Evolutionary conservation across 2,888 invertebrate genomes (phyloP).

Genomic region (Plebejus anna): DNA sequence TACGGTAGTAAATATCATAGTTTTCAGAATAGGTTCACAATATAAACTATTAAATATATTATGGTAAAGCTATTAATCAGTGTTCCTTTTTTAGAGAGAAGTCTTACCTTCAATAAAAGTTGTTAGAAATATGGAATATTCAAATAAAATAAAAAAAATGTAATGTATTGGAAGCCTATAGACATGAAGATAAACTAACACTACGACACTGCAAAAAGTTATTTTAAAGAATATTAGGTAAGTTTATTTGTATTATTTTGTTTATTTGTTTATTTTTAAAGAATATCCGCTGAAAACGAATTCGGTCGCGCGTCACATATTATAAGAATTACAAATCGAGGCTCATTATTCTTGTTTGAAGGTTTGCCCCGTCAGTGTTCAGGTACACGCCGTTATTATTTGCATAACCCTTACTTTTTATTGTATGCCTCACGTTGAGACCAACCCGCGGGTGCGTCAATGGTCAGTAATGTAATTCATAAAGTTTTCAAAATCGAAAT

Average conservation of each 20-base stretch:
- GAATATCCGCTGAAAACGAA: constrained; percentile 34
- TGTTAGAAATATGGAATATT: no score
- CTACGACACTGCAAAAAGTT: background rate
- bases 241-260: no score
- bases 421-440: background rate
- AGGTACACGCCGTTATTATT: constrained; percentile 31
- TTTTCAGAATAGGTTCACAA: no score
- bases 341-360: constrained; percentile 51
- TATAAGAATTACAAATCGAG: constrained; percentile 51
- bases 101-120: no score
- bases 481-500: no score
- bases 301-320: constrained; percentile 41
- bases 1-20: no score
- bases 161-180: no score
- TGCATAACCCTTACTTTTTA: constrained; percentile 18
- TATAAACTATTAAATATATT: no score
- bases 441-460: background rate
- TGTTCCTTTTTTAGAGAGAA: no score
- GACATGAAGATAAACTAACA: no score
- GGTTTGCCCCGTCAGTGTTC: constrained; percentile 37
- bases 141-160: no score
- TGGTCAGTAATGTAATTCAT: background rate
- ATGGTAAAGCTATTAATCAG: no score
- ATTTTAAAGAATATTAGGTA: constrained; percentile 22
- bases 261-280: constrained; percentile 1